These are phyloP conservation scores for Alfaro cultratus DNA, from an alignment of 2,797 vertebrate species.

Conservation along the genomic window DNA sequence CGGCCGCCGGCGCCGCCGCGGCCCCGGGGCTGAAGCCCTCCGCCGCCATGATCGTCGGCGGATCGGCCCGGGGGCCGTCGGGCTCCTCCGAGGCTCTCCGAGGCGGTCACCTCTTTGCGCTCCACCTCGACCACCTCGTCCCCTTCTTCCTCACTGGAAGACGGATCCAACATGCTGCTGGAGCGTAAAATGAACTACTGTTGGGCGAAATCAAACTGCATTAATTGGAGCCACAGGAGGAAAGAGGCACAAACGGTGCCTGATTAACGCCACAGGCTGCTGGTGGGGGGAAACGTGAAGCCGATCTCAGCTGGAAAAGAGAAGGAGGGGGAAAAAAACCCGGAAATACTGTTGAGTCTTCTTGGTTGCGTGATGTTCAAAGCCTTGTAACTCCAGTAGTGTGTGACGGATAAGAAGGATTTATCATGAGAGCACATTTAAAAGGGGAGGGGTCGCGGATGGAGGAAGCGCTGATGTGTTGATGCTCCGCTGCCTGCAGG, in stretches of 20 bases:
- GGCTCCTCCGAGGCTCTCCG: constrained; percentile 78
- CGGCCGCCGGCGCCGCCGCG: constrained; percentile 79
- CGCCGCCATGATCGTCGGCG: constrained; percentile 77
- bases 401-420: constrained; percentile 36
- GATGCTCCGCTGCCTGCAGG: constrained; percentile 22
- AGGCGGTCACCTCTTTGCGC: constrained; percentile 86
- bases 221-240: constrained; percentile 21
- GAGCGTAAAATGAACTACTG: constrained; percentile 15
- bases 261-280: constrained; percentile 20
- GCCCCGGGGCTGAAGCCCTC: constrained; percentile 85
- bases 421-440: constrained; percentile 21
- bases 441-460: constrained; percentile 53
- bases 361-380: constrained; percentile 22
- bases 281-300: background rate
- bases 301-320: background rate
- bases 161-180: constrained; percentile 91
- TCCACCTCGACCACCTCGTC: constrained; percentile 92
- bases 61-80: constrained; percentile 87
- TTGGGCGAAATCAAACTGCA: constrained; percentile 17
- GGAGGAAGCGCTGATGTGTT: constrained; percentile 29
- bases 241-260: constrained; percentile 8
- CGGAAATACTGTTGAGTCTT: constrained; percentile 5
- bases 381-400: constrained; percentile 33
- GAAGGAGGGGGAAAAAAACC: background rate
- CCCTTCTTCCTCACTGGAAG: constrained; percentile 96